A percentile compares a stretch with the other conserved stretches of the same genome.
These are phyloP conservation scores for Macrophya alboannulata DNA, from an alignment of 2,888 invertebrate genomes.

Conservation along the genomic window DNA sequence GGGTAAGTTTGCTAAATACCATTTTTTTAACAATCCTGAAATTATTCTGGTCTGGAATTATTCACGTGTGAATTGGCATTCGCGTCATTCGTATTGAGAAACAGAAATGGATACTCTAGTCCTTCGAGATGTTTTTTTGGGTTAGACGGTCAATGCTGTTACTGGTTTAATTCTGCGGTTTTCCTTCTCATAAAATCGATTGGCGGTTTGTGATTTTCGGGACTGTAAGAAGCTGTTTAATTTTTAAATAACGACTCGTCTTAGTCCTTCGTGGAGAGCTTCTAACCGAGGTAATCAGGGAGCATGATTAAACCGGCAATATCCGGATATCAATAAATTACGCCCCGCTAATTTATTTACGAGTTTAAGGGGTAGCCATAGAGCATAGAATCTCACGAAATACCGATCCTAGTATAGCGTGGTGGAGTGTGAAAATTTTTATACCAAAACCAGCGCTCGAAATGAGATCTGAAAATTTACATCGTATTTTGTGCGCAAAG, in stretches of 20 bases:
- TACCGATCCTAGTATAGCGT: not conserved
- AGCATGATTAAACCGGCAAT: not conserved
- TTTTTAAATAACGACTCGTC: not conserved
- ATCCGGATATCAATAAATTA: not conserved
- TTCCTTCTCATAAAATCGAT: not conserved
- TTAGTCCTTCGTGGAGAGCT: not conserved
- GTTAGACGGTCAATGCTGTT: not conserved
- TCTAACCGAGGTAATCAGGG: not conserved
- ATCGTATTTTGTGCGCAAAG: not conserved
- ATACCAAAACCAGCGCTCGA: not conserved
- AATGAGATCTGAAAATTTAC: not conserved
- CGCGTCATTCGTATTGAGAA: no score
- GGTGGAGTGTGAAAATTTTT: not conserved
- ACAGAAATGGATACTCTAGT: not conserved
- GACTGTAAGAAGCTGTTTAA: not conserved
- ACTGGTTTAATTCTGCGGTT: not conserved
- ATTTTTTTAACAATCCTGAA: not conserved
- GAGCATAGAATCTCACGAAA: not conserved
- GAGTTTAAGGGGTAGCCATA: not conserved
- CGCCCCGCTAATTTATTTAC: not conserved
- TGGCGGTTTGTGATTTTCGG: not conserved
- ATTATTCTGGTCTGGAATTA: not conserved
- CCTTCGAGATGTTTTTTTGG: not conserved
- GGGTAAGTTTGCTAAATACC: conserved; percentile 81
- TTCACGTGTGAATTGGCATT: no score